phyloP scores from a whole-genome alignment of 2,888 invertebrate species.

The Magallana nippona region DNA sequence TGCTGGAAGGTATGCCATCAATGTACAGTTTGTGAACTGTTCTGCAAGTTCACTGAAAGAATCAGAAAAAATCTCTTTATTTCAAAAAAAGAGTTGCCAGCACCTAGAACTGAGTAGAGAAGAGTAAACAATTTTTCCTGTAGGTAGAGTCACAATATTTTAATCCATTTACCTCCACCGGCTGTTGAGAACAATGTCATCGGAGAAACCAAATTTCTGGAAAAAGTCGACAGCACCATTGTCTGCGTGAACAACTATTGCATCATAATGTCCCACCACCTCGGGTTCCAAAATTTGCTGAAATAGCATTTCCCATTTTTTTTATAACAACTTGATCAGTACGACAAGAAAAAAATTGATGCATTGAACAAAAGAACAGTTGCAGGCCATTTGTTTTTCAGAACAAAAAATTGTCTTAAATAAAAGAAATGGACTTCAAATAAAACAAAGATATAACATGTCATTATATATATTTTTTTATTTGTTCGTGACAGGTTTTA shows the following conservation, averaged over 20 bases:
- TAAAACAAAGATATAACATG: no score
- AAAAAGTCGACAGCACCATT: slow-evolving; percentile 79
- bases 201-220: slow-evolving; percentile 78
- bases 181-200: slow-evolving; percentile 79
- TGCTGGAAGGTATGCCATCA: slow-evolving; percentile 79
- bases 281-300: slow-evolving; percentile 78
- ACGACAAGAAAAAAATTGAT: no score
- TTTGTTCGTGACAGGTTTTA: no score
- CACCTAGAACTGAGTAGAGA: background rate
- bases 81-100: background rate
- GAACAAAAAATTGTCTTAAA: no score
- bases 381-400: no score
- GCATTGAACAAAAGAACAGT: no score
- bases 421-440: no score
- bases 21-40: slow-evolving; percentile 72
- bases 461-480: no score
- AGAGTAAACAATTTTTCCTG: no score
- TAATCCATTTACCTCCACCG: slow-evolving; percentile 76
- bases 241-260: slow-evolving; percentile 80
- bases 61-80: background rate
- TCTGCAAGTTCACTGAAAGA: slow-evolving; percentile 72
- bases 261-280: slow-evolving; percentile 79
- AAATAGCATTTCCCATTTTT: slow-evolving; percentile 40
- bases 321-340: background rate
- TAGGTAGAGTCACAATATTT: no score